phyloP scores from a whole-genome alignment of 2,797 vertebrate species.

The Huso huso region DNA sequence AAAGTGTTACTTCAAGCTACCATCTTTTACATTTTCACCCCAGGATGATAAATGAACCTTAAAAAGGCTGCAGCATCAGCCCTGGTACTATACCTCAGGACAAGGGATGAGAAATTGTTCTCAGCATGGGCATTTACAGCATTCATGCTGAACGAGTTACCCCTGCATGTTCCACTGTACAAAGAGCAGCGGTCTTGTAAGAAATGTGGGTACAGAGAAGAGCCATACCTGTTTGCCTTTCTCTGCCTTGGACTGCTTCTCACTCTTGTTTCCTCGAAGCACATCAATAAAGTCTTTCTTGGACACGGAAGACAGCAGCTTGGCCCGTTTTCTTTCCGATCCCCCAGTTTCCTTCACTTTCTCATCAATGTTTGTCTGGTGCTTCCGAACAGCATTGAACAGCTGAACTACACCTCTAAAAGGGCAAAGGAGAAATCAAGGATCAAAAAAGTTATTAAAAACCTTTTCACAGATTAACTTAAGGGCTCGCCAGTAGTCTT shows the following conservation, averaged over 20 bases:
- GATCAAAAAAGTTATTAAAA: not conserved
- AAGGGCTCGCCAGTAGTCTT: too few species aligned
- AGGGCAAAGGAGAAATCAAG: not conserved
- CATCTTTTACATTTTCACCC: too few species aligned
- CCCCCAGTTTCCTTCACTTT: slow-evolving; percentile 71
- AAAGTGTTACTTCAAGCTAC: too few species aligned
- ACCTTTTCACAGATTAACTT: too few species aligned
- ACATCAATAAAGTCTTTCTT: slow-evolving; percentile 91
- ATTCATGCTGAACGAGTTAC: too few species aligned
- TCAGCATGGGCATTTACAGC: too few species aligned
- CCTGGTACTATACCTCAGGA: too few species aligned
- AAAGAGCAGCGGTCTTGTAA: not conserved
- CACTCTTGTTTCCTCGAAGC: slow-evolving; percentile 54
- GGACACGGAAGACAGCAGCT: slow-evolving; percentile 75
- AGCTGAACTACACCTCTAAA: slow-evolving; percentile 85
- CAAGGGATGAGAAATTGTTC: too few species aligned
- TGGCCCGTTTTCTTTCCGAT: slow-evolving; percentile 79
- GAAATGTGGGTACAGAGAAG: not conserved
- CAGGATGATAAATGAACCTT: too few species aligned
- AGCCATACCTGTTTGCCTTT: slow-evolving; percentile 48
- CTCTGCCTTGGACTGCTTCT: slow-evolving; percentile 17
- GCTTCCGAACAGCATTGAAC: slow-evolving; percentile 84
- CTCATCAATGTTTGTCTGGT: slow-evolving; percentile 73
- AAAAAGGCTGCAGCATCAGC: too few species aligned
- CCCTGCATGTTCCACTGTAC: too few species aligned